A percentile compares a stretch with the other conserved stretches of the same genome.
phyloP scores from a whole-genome alignment of 2,113 vertebrate species.

The Periophthalmus modestus region DNA sequence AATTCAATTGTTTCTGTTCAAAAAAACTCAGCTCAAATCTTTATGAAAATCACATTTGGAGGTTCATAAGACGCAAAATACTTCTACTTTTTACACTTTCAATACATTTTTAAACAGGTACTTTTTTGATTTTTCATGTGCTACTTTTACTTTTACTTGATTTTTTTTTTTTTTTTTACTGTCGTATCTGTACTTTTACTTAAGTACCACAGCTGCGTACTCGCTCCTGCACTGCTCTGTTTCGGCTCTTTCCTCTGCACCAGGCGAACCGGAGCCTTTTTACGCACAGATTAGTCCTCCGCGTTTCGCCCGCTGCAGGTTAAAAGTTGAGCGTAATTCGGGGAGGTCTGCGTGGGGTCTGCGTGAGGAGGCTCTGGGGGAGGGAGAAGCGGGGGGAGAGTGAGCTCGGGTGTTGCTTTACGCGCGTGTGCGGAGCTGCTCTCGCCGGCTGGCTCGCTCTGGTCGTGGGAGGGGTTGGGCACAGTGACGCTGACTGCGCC shows the following conservation, averaged over 20 bases:
- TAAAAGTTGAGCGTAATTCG: neutral
- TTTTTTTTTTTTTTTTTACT: no score
- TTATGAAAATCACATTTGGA: no score
- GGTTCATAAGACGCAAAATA: no score
- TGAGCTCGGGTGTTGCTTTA: slow-evolving; percentile 71
- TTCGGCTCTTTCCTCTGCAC: neutral
- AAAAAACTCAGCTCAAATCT: no score
- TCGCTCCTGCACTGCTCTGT: no score
- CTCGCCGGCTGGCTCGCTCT: slow-evolving; percentile 43
- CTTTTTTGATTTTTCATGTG: no score
- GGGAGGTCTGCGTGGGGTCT: neutral
- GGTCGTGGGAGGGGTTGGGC: slow-evolving; percentile 72
- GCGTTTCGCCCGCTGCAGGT: neutral
- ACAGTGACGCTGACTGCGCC: slow-evolving; percentile 77
- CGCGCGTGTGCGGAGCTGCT: slow-evolving; percentile 70
- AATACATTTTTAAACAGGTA: no score
- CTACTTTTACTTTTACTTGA: no score
- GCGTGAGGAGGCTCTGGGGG: neutral
- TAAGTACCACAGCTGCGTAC: no score
- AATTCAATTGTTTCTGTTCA: no score
- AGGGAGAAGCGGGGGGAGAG: slow-evolving; percentile 27
- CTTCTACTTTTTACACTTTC: no score
- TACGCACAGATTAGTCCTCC: neutral
- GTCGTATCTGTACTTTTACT: no score
- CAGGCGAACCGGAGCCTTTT: neutral